phyloP scores from a whole-genome alignment of 2,113 vertebrate species.

The Pholis gunnellus region DNA sequence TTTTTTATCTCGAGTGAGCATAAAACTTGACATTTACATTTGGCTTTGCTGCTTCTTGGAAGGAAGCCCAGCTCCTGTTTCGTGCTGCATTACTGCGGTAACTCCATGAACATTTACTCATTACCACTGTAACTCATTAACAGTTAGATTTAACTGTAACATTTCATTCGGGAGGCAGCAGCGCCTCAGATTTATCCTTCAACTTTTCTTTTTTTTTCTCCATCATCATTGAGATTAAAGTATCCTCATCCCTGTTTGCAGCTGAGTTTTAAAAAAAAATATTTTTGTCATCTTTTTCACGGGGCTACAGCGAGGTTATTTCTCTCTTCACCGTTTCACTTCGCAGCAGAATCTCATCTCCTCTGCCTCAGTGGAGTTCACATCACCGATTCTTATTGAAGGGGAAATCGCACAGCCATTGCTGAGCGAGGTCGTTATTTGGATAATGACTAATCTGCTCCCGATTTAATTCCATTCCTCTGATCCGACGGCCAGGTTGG shows the following conservation, averaged over 20 bases:
- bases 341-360: constrained; percentile 72
- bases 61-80: constrained; percentile 40
- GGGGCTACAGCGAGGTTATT: constrained; percentile 48
- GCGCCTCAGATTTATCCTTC: background rate
- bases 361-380: constrained; percentile 68
- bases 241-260: constrained; percentile 34
- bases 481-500: constrained; percentile 72
- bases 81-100: constrained; percentile 45
- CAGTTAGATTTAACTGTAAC: constrained; percentile 32
- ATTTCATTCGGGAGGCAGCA: constrained; percentile 9
- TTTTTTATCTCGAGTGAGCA: constrained; percentile 43
- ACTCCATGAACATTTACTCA: constrained; percentile 32
- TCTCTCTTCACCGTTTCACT: constrained; percentile 56
- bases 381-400: constrained; percentile 80
- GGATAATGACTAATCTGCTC: constrained; percentile 79
- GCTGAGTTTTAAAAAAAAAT: constrained; percentile 29
- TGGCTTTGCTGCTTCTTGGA: constrained; percentile 46
- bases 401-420: constrained; percentile 68
- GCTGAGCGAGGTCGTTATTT: constrained; percentile 72
- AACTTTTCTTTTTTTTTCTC: background rate
- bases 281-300: constrained; percentile 39
- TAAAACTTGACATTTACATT: constrained; percentile 68
- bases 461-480: constrained; percentile 67
- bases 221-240: constrained; percentile 50
- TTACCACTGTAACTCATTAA: constrained; percentile 41